Evolutionary conservation across 1,140 invertebrate species (phyloP).

Genomic region (Drosophila erecta): DNA sequence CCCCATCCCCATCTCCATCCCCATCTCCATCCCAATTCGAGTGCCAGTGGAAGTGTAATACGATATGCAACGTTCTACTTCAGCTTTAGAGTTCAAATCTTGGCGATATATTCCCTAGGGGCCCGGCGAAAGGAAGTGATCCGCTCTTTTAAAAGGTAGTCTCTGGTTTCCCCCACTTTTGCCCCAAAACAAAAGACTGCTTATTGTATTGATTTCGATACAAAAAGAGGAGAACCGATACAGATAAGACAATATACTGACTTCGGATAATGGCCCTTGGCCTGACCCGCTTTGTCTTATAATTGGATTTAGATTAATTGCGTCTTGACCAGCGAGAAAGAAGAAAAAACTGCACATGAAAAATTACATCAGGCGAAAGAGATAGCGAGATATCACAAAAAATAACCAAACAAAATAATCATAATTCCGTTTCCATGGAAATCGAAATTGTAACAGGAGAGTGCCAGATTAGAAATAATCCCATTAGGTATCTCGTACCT

Average conservation of each 20-base stretch:
- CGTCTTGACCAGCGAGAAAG: conserved; percentile 45
- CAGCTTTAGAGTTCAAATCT: conserved; percentile 5
- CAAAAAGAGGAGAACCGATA: conserved; percentile 39
- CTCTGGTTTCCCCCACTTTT: conserved; percentile 7
- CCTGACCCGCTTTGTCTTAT: conserved; percentile 72
- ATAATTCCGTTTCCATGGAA: conserved; percentile 63
- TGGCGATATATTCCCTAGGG: conserved; percentile 34
- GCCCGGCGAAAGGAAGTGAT: conserved; percentile 43
- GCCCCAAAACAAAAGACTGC: conserved; percentile 58
- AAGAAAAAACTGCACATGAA: conserved; percentile 56
- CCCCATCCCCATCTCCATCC: background rate
- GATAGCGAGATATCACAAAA: background rate
- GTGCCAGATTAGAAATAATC: conserved; percentile 30
- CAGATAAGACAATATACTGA: conserved; percentile 12
- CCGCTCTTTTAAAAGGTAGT: background rate
- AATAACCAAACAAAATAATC: conserved; percentile 27
- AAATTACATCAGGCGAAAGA: conserved; percentile 64
- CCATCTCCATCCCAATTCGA: background rate
- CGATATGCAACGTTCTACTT: conserved; percentile 42
- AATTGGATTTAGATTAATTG: conserved; percentile 85
- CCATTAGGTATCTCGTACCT: conserved; percentile 1
- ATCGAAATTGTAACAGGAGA: conserved; percentile 55
- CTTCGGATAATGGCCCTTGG: conserved; percentile 57
- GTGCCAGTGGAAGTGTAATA: conserved; percentile 48
- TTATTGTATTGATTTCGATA: conserved; percentile 76